Evolutionary conservation across 2,797 vertebrate species (phyloP).

Genomic region (Lophius americanus): DNA sequence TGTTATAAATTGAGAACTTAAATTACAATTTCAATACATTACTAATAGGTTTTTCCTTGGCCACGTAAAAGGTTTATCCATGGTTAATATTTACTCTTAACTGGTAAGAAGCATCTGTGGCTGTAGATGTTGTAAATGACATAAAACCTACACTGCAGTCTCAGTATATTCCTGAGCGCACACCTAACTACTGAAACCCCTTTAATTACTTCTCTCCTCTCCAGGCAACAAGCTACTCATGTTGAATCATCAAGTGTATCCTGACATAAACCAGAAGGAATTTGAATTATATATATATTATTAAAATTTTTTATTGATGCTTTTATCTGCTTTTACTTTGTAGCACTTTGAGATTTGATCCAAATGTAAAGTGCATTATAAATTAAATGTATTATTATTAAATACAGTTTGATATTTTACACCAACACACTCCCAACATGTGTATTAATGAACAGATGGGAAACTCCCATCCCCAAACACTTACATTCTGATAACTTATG

Average conservation of each 20-base stretch:
- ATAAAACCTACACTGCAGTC: not conserved
- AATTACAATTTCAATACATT: too few species aligned
- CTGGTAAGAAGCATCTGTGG: not conserved
- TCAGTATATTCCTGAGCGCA: not conserved
- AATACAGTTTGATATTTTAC: conserved; percentile 13
- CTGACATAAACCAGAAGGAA: too few species aligned
- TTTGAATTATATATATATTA: too few species aligned
- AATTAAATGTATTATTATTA: too few species aligned
- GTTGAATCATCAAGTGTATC: not conserved
- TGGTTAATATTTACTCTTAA: not conserved
- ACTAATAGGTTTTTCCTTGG: not conserved
- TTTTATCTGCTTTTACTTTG: too few species aligned
- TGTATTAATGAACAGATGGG: conserved; percentile 45
- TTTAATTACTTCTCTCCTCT: not conserved
- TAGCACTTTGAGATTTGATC: too few species aligned
- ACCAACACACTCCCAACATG: conserved; percentile 11
- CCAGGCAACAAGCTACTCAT: not conserved
- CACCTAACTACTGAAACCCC: not conserved
- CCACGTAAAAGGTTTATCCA: not conserved
- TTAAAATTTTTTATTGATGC: too few species aligned
- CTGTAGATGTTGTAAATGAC: too few species aligned
- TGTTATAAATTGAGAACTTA: too few species aligned
- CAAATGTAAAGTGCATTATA: too few species aligned
- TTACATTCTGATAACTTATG: not conserved
- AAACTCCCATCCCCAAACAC: conserved; percentile 1